A percentile compares a stretch with the other conserved stretches of the same genome.
phyloP scores from a whole-genome alignment of 2,888 invertebrate genomes.

The Blastobasis lacticolella region DNA sequence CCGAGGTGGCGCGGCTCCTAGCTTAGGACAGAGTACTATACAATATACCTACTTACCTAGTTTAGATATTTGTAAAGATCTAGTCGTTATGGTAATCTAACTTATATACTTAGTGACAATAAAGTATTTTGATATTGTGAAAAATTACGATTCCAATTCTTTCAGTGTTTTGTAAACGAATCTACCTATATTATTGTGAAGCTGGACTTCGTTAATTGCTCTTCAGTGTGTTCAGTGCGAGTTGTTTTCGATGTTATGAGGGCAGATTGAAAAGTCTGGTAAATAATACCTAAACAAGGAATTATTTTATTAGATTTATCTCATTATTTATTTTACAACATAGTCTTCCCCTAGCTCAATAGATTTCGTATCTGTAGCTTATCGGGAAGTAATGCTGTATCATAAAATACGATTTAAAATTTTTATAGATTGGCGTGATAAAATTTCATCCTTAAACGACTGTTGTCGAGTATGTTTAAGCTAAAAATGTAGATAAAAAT shows the following conservation, averaged over 20 bases:
- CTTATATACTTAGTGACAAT: slow-evolving; percentile 34
- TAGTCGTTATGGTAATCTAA: slow-evolving; percentile 23
- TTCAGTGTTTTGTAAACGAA: slow-evolving; percentile 1
- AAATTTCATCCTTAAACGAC: no score
- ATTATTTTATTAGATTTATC: no score
- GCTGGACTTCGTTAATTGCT: neutral
- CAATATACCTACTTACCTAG: slow-evolving; percentile 10
- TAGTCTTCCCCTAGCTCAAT: no score
- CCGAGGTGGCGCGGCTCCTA: slow-evolving; percentile 40
- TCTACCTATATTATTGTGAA: neutral
- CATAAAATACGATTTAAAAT: no score
- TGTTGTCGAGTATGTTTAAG: no score
- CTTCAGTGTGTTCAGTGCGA: neutral
- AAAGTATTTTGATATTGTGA: slow-evolving; percentile 48
- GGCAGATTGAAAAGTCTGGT: neutral
- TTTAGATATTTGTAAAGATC: slow-evolving; percentile 30
- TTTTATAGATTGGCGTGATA: no score
- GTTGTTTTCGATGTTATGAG: neutral
- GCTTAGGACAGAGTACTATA: slow-evolving; percentile 23
- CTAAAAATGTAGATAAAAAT: no score
- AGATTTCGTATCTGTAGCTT: no score
- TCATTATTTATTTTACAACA: no score
- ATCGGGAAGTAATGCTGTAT: no score
- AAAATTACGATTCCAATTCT: slow-evolving; percentile 12
- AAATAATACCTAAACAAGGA: neutral